Conservation (phyloP, 2,888 invertebrate species). For the Euspilapteryx auroguttella region DNA sequence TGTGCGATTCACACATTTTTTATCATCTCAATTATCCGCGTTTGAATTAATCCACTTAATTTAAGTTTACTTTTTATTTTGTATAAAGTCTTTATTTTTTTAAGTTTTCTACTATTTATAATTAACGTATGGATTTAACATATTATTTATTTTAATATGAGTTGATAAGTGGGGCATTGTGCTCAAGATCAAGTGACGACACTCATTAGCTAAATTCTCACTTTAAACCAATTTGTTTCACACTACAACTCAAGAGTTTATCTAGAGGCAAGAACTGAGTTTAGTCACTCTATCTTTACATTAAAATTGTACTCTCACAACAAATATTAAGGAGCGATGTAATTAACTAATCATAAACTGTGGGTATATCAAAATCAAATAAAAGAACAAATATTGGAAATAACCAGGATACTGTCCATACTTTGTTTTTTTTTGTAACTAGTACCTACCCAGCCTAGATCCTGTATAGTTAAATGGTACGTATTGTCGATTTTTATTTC, state of each 20-base stretch:
- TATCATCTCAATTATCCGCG: too few species aligned
- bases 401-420: conserved; percentile 55
- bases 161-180: conserved; percentile 57
- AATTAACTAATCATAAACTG: conserved; percentile 26
- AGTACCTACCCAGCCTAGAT: not conserved
- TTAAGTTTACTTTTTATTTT: too few species aligned
- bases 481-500: conserved; percentile 13
- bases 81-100: too few species aligned
- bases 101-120: conserved; percentile 26
- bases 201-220: conserved; percentile 1
- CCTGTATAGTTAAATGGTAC: not conserved
- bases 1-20: too few species aligned
- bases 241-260: not conserved
- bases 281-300: too few species aligned
- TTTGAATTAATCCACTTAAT: too few species aligned
- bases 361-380: conserved; percentile 50
- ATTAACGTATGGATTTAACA: conserved; percentile 45
- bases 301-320: conserved; percentile 60
- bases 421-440: conserved; percentile 36
- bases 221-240: not conserved
- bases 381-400: conserved; percentile 62
- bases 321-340: conserved; percentile 49
- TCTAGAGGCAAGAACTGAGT: not conserved
- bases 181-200: conserved; percentile 44
- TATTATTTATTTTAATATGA: conserved; percentile 44